Evolutionary conservation across 2,888 invertebrate species (phyloP), one percentile per base, ranked within the genome.

Genomic region (Xanthia togata): DNA sequence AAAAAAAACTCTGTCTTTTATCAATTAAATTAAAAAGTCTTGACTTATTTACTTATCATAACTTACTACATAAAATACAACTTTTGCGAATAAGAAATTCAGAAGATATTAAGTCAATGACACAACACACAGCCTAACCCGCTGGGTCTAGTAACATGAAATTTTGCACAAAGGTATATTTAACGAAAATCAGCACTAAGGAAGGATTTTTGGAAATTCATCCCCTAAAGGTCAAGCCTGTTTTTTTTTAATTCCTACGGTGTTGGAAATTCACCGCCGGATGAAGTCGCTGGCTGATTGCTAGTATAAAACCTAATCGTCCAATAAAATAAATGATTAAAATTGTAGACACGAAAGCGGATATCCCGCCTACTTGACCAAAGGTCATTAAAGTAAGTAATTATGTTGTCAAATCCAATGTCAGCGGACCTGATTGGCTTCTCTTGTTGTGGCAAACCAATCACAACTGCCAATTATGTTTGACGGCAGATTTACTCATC

Each of bases 351-450:
- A 57, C 6, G 57, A 26, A 59, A 59, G 31, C 4, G 31, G 3
- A 59, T 20, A 31, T 20, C 26, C 31, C 2, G 67, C n/a, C 47
- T 14, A 8, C 2, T n/a, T 38, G 8, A 47, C 6, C 35, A 76
- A 26, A 70, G n/a, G 5, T 73, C 14, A 57, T 57, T 57, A 44
- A 35, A 14, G 26, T 35, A 57, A 44, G 47, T 50, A 77, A 77
- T 77, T 60, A 23, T 47, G 35, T 23, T 23, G 77, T 76, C 77
- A 73, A 47, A 47, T 17, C 17, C 26, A 26, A 38, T 59, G 38
- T 38, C 47, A 47, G 26, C 47, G n/a, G 47, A n/a, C 73, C 26
- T 77, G 38, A 77, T 74, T 62, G 38, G 12, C 14, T 77, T 74
- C 26, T 31, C 26, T 59, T 62, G 31, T 47, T 38, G 5, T 26